Base-by-base conservation (phyloP, 2,113 vertebrate species). In the Rhea americana region DNA sequence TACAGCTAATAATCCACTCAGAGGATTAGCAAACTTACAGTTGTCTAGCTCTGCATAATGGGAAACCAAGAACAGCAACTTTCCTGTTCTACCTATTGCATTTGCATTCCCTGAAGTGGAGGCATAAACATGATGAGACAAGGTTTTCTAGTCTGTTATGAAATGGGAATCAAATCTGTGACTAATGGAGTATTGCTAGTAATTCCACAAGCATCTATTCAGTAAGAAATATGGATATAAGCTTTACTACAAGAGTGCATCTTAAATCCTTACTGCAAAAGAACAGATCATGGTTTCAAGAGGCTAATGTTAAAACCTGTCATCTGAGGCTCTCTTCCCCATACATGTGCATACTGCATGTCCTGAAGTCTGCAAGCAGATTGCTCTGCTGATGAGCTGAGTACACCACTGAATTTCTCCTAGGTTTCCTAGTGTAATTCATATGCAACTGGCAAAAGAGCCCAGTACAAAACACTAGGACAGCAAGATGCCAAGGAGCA, bases 31-130 rank as follows among this genome's bases (percentile, higher is more conserved):
- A 84, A 93, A 93, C 45, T 78, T 73, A 35, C 51, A 94, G 76
- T 91, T 94, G 95, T 95, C 91, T 94, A 94, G 89, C 88, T 75
- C 62, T 89, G 95, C 86, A 93, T 84, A 95, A 94, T 94, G 82
- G 93, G 68, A 75, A 62, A 45, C 53, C 12, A 80, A 67, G 71
- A 93, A 67, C 67, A 93, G 73, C 89, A 62, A 80, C 87, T 63
- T 73, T 80, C 77, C 94, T 73, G n/a, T 58, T 67, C 62, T 84
- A 76, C 58, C 85, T 74, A 28, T 48, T 83, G 91, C 74, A 76
- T 95, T 93, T 93, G 77, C 91, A 92, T 95, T 93, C 55, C 74
- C 67, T 87, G 19, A 86, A 90, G 85, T 91, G 71, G 95, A 91
- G 93, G 94, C 92, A 73, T 1, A 71, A 92, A 93, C 90, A 94